Percentiles rank a stretch among this genome's conserved stretches.
These are phyloP conservation scores for Anseranas semipalmata DNA, from an alignment of 2,113 vertebrate species.

Conservation along the genomic window DNA sequence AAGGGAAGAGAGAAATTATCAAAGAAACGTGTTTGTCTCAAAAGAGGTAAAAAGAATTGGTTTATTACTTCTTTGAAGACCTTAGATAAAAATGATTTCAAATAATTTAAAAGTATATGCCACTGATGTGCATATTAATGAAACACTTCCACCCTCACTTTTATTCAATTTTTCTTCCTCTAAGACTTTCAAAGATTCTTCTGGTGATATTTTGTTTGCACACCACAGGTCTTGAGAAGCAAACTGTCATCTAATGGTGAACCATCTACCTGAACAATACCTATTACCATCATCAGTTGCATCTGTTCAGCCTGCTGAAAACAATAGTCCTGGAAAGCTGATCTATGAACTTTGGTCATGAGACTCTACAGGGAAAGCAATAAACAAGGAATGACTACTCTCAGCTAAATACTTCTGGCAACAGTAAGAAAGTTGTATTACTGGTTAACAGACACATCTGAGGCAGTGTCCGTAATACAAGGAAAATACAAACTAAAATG, in stretches of 20 bases:
- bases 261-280: not conserved
- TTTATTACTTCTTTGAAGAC: not conserved
- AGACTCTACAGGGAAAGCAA: not conserved
- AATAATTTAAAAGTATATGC: not conserved
- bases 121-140: not conserved
- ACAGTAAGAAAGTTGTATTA: not conserved
- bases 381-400: not conserved
- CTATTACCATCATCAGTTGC: not conserved
- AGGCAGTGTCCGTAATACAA: not conserved
- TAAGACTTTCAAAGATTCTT: not conserved
- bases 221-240: rapidly evolving
- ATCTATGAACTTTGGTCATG: not conserved
- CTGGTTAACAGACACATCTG: not conserved
- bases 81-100: not conserved
- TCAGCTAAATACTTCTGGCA: not conserved
- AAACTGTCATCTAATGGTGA: not conserved
- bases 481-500: not conserved
- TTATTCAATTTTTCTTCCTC: not conserved
- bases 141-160: not conserved
- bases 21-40: not conserved
- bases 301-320: not conserved
- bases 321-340: not conserved
- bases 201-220: not conserved
- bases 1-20: not conserved
- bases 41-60: not conserved